These are phyloP conservation scores for Iphiclides podalirius DNA, from an alignment of 2,888 invertebrate genomes.

Conservation along the genomic window DNA sequence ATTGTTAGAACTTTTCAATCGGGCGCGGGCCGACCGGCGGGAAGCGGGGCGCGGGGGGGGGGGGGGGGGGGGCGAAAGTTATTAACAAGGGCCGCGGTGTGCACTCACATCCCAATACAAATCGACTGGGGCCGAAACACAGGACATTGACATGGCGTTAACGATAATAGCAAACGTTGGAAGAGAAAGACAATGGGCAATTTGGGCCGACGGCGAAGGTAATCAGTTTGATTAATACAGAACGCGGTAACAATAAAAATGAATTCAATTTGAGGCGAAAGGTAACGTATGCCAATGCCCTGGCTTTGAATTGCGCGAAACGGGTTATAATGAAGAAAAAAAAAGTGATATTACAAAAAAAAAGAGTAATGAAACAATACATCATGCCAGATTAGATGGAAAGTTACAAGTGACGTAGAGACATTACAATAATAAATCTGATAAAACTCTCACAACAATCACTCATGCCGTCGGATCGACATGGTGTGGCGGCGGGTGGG, in stretches of 20 bases:
- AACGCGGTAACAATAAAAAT: conserved; percentile 73
- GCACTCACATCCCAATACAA: conserved; percentile 52
- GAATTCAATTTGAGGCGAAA: conserved; percentile 76
- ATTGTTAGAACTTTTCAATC: conserved; percentile 69
- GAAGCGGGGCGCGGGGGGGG: conserved; percentile 30
- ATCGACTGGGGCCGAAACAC: conserved; percentile 75
- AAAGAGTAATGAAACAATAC: conserved; percentile 73
- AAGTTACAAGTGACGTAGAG: conserved; percentile 68
- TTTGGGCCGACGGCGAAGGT: conserved; percentile 72
- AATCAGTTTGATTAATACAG: conserved; percentile 79
- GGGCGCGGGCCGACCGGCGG: conserved; percentile 54
- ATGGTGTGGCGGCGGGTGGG: conserved; percentile 58
- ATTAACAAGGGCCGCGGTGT: conserved; percentile 20
- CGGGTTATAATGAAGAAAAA: conserved; percentile 54
- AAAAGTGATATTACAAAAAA: conserved; percentile 29
- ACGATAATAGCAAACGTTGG: conserved; percentile 53
- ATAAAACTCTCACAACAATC: conserved; percentile 71
- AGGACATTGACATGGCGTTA: conserved; percentile 84
- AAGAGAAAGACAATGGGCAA: conserved; percentile 75
- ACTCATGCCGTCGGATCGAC: conserved; percentile 65
- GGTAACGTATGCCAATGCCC: conserved; percentile 92
- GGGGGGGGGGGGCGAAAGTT: too few relatives aligned
- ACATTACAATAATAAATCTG: conserved; percentile 65
- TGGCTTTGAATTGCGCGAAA: conserved; percentile 85
- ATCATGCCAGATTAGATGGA: conserved; percentile 78